phyloP scores from a whole-genome alignment of 2,113 vertebrate genomes.

The Gallinago jamesoni region DNA sequence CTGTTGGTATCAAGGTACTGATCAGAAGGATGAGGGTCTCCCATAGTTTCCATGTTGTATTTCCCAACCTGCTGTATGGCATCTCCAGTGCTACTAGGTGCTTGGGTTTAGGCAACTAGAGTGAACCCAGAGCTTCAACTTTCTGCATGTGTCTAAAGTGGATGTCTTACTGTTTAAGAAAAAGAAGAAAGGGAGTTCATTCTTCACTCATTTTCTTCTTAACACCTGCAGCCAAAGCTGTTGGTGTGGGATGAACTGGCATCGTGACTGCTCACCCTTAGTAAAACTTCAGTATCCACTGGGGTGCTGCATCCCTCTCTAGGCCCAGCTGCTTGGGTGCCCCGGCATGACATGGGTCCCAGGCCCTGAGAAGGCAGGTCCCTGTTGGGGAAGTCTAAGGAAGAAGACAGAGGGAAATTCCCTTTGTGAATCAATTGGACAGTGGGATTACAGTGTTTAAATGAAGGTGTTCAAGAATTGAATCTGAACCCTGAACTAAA shows the following conservation, averaged over 20 bases:
- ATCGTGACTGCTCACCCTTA: background rate
- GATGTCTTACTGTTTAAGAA: background rate
- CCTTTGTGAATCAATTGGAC: background rate
- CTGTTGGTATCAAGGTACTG: background rate
- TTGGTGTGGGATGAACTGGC: background rate
- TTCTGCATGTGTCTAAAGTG: background rate
- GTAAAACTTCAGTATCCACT: background rate
- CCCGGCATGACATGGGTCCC: background rate
- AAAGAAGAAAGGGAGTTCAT: background rate
- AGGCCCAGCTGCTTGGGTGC: background rate
- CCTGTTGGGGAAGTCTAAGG: background rate
- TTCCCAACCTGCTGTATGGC: accelerated
- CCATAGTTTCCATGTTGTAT: accelerated
- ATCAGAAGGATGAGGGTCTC: background rate
- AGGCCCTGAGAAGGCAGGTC: background rate
- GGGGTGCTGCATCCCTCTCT: background rate
- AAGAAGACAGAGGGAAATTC: background rate
- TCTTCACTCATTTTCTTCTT: background rate
- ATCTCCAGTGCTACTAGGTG: background rate
- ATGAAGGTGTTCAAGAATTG: background rate
- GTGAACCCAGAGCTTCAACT: background rate
- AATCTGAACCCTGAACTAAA: background rate
- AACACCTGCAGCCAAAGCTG: background rate
- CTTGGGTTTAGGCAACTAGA: background rate
- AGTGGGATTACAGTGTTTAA: background rate